A percentile compares a stretch with the other conserved stretches of the same genome.
phyloP scores from a whole-genome alignment of 2,113 vertebrate species.

The Amblyopsis rosae region DNA sequence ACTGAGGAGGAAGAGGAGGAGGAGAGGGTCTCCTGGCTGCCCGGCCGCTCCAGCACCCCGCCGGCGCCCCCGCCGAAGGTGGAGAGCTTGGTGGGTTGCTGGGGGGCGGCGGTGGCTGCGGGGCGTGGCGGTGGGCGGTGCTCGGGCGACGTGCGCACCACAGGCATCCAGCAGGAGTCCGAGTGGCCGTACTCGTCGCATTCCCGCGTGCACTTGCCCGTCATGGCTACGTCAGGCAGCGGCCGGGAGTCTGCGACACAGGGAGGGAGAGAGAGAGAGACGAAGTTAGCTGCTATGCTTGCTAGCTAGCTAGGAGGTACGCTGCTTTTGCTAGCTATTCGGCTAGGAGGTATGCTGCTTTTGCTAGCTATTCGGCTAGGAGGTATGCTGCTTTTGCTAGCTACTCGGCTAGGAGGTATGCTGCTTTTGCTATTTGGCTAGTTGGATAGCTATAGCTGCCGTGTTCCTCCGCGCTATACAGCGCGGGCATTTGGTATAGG shows the following conservation, averaged over 20 bases:
- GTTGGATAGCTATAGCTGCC: constrained; percentile 9
- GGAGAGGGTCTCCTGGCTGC: constrained; percentile 93
- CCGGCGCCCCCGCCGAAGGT: constrained; percentile 87
- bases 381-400: neutral
- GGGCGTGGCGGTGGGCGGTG: constrained; percentile 86
- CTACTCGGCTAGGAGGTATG: constrained; percentile 24
- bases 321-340: too few relatives aligned
- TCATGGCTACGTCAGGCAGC: constrained; percentile 99
- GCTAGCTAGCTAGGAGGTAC: constrained; percentile 9
- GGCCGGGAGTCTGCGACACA: constrained; percentile 90
- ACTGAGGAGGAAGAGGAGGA: constrained; percentile 69
- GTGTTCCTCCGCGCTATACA: constrained; percentile 25
- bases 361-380: too few relatives aligned
- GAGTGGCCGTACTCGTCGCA: constrained; percentile 99
- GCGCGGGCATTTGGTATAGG: constrained; percentile 21
- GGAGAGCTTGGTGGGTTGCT: constrained; percentile 94
- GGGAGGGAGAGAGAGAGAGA: constrained; percentile 13
- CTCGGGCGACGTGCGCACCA: constrained; percentile 97
- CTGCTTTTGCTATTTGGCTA: too few relatives aligned
- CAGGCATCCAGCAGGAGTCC: constrained; percentile 99
- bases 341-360: too few relatives aligned
- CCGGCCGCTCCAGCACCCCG: constrained; percentile 77
- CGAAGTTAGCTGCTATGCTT: neutral
- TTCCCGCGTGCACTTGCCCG: constrained; percentile 97
- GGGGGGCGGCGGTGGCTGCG: constrained; percentile 56